Base-by-base conservation (phyloP, 2,888 invertebrate genomes). In the Entomobrya proxima region DNA sequence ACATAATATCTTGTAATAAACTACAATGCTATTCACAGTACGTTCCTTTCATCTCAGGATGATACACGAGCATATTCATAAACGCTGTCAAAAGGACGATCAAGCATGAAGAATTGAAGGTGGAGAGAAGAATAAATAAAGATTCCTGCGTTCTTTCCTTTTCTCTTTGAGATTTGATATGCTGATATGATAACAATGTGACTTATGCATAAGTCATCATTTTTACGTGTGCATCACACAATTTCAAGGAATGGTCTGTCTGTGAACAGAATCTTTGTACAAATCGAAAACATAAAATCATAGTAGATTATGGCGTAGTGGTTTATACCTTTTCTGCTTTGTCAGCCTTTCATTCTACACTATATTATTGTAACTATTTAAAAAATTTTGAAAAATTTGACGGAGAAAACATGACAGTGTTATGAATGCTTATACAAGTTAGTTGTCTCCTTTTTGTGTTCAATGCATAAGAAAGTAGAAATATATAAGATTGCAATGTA, bases 41-140 rank as follows among this genome's bases (percentile, higher is more conserved):
- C 64, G 75, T 64, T 64, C 35, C 55, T 67, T 52, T 50, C 21
- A 27, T 72, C 24, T 50, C 32, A 69, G 35, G 40, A n/a, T n/a
- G n/a, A n/a, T 78, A 64, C 44, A 5, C 37, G 40, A 9, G 30
- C 24, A 61, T 77, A 44, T 61, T 44, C 55, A 55, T 50, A 77
- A n/a, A 52, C 72, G 69, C 78, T 84, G 84, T 84, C 84, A 84
- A 72, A 72, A 78, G 78, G 72, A 84, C 72, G 84, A 84, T 84
- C 84, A 84, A 72, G 76, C 84, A 78, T 84, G 84, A 84, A 84
- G 84, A 84, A 84, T 84, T 78, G 84, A 84, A 84, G 84, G 78
- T 78, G 84, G 84, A 77, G 78, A 78, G 78, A 61, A 47, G 69
- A 44, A 76, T 61, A 47, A 83, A 69, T 44, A 69, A 83, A 64